A percentile compares a stretch with the other conserved stretches of the same genome.
phyloP scores from a whole-genome alignment of 2,797 vertebrate genomes.

The Meriones psammophilus region DNA sequence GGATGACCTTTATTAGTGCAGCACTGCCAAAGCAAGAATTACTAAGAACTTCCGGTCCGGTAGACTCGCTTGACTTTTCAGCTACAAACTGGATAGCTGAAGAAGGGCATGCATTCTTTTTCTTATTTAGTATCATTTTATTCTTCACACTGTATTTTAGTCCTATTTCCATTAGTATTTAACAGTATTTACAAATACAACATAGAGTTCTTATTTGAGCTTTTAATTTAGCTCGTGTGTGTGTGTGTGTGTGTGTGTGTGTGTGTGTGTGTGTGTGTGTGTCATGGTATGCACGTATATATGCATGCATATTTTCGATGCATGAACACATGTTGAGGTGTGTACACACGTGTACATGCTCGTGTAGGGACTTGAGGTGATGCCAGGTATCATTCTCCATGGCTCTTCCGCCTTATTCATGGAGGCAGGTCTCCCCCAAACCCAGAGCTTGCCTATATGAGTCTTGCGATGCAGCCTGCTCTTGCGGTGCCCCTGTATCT shows the following conservation, averaged over 20 bases:
- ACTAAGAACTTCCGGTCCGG: constrained; percentile 39
- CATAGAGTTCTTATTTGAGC: constrained; percentile 11
- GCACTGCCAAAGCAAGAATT: background rate
- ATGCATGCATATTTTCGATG: background rate
- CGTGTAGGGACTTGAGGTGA: too few species aligned
- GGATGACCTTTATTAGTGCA: background rate
- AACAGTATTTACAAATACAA: constrained; percentile 35
- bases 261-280: too few species aligned
- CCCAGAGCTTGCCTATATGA: background rate
- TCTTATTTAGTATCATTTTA: constrained; percentile 17
- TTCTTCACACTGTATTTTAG: constrained; percentile 33
- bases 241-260: background rate
- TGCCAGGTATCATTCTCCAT: background rate
- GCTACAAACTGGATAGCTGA: constrained; percentile 35
- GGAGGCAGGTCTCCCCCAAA: background rate
- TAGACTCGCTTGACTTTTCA: background rate
- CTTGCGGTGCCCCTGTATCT: background rate
- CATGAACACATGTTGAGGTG: too few species aligned
- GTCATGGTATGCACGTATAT: background rate
- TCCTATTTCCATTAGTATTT: constrained; percentile 46
- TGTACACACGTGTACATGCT: too few species aligned
- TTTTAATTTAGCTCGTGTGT: background rate
- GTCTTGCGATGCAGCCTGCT: background rate
- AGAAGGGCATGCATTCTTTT: background rate
- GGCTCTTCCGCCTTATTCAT: background rate